These are phyloP conservation scores for Palythoa heliodiscus DNA, from an alignment of 92 coral and sea anemone genomes.

Conservation along the genomic window DNA sequence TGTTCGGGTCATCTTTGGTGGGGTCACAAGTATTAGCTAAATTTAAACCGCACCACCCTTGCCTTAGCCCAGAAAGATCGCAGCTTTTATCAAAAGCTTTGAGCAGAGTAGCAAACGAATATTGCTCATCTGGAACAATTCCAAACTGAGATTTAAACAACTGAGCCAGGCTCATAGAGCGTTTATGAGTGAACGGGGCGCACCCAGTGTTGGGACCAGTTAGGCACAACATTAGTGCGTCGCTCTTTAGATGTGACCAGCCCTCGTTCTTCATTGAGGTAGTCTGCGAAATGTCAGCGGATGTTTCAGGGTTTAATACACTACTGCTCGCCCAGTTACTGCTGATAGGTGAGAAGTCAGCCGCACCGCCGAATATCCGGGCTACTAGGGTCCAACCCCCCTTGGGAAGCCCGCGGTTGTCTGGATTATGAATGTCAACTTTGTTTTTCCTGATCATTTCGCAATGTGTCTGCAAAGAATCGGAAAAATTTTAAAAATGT, in stretches of 20 bases:
- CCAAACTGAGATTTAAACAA: conserved; percentile 81
- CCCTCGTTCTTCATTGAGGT: conserved; percentile 93
- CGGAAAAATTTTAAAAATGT: background rate
- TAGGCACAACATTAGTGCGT: conserved; percentile 69
- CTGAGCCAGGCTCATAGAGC: conserved; percentile 63
- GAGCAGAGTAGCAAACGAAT: conserved; percentile 81
- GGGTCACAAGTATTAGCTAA: conserved; percentile 84
- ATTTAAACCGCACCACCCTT: conserved; percentile 92
- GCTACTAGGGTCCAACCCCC: conserved; percentile 95
- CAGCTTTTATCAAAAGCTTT: conserved; percentile 89
- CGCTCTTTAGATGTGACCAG: conserved; percentile 66
- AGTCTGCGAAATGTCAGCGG: conserved; percentile 71
- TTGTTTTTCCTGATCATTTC: conserved; percentile 73
- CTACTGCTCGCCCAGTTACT: conserved; percentile 85
- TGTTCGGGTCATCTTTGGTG: conserved; percentile 71
- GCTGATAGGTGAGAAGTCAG: conserved; percentile 92
- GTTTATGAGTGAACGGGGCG: conserved; percentile 84
- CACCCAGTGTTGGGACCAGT: conserved; percentile 80
- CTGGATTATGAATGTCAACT: conserved; percentile 81
- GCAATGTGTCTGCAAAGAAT: conserved; percentile 84
- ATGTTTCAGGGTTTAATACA: conserved; percentile 69
- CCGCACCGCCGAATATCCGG: conserved; percentile 71
- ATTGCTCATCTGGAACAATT: conserved; percentile 81
- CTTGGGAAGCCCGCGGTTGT: conserved; percentile 68
- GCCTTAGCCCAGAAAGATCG: conserved; percentile 81